phyloP scores from a whole-genome alignment of 2,797 vertebrate species.

The Pampus argenteus region DNA sequence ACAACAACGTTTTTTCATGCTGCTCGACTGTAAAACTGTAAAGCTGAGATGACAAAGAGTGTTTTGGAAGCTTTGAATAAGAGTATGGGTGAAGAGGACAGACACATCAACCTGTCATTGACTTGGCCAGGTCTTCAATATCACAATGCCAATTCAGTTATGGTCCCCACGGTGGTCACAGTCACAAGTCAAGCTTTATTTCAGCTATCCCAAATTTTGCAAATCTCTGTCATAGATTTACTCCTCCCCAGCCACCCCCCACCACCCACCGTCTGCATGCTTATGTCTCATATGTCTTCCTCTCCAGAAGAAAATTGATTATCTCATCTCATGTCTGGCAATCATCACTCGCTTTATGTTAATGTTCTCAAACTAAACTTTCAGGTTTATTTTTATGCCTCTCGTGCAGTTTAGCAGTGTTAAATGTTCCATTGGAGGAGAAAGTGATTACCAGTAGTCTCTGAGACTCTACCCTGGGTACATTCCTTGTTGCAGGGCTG shows the following conservation, averaged over 20 bases:
- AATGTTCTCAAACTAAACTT: constrained; percentile 57
- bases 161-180: constrained; percentile 58
- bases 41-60: constrained; percentile 36
- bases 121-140: constrained; percentile 51
- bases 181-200: constrained; percentile 66
- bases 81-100: constrained; percentile 54
- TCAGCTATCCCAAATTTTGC: constrained; percentile 47
- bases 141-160: constrained; percentile 63
- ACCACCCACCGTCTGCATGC: not conserved
- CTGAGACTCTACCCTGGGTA: constrained; percentile 61
- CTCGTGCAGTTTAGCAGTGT: constrained; percentile 53
- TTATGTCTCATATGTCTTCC: constrained; percentile 47
- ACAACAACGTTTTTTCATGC: constrained; percentile 29
- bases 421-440: constrained; percentile 75
- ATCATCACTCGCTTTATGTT: constrained; percentile 63
- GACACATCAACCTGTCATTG: constrained; percentile 75
- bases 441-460: constrained; percentile 78
- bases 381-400: constrained; percentile 62
- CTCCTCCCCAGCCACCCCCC: no score
- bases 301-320: constrained; percentile 58
- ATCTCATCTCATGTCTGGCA: constrained; percentile 48
- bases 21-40: constrained; percentile 13
- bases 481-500: constrained; percentile 71
- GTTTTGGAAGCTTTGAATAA: constrained; percentile 49
- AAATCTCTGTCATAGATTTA: constrained; percentile 45